These are phyloP conservation scores for Aurelia aurita complex sp. Pacific DNA, from an alignment of 30 jellyfish, hydroid and myxozoan genomes.

Conservation along the genomic window DNA sequence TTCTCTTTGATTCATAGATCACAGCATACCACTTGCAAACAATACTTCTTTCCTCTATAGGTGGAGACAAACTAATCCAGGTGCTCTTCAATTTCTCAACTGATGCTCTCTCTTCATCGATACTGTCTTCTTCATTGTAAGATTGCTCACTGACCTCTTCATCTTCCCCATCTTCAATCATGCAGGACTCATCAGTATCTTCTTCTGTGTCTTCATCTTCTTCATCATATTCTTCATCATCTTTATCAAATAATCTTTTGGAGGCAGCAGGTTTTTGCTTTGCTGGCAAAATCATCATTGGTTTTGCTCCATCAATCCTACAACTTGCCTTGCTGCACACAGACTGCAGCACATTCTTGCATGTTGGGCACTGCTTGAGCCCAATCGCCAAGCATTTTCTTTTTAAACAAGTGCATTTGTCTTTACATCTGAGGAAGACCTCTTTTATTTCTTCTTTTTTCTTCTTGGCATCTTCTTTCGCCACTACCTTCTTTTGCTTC, in stretches of 20 bases:
- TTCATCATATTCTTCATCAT: not conserved
- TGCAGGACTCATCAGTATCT: too few species aligned
- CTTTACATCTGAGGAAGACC: not conserved
- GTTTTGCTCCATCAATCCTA: not conserved
- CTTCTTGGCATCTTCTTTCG: not conserved
- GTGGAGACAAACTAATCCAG: too few species aligned
- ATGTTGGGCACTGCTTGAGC: not conserved
- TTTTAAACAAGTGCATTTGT: not conserved
- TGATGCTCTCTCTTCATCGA: too few species aligned
- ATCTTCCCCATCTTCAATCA: too few species aligned
- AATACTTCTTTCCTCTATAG: too few species aligned
- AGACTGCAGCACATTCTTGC: not conserved
- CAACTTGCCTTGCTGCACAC: conserved; percentile 1
- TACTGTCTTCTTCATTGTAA: too few species aligned
- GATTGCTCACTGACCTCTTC: too few species aligned
- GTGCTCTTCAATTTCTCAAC: too few species aligned
- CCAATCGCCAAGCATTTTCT: not conserved
- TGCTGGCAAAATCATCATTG: not conserved
- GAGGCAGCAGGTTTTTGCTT: not conserved
- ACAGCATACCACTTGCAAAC: too few species aligned
- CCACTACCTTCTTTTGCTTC: not conserved
- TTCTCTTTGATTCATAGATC: too few species aligned
- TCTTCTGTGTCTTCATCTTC: not conserved
- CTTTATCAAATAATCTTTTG: not conserved
- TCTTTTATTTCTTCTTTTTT: not conserved